These are phyloP conservation scores for Mimas tiliae DNA, from an alignment of 2,888 invertebrate species.

Conservation along the genomic window DNA sequence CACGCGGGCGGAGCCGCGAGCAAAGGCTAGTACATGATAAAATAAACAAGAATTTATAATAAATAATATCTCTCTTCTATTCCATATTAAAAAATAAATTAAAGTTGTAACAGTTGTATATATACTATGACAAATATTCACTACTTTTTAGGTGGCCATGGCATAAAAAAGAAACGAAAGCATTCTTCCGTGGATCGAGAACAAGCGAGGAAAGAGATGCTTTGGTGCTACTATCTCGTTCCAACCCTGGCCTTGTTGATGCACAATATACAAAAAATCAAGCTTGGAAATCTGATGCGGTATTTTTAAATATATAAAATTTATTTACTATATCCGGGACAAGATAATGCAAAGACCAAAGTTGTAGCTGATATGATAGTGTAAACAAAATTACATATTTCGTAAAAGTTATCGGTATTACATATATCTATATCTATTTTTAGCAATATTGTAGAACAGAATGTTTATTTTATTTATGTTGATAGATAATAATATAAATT, in stretches of 20 bases:
- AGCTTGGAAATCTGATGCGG: constrained; percentile 97
- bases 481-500: too few species aligned
- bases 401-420: too few species aligned
- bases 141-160: constrained; percentile 85
- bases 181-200: constrained; percentile 97
- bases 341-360: neutral
- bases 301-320: constrained; percentile 51
- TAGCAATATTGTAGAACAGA: too few species aligned
- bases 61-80: too few species aligned
- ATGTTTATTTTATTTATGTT: too few species aligned
- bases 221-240: constrained; percentile 91
- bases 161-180: constrained; percentile 88
- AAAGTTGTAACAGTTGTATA: neutral
- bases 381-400: neutral
- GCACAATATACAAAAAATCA: constrained; percentile 99
- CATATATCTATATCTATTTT: too few species aligned
- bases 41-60: too few species aligned
- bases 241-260: constrained; percentile 91
- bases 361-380: constrained; percentile 6
- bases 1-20: too few species aligned
- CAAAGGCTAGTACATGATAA: too few species aligned
- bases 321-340: constrained; percentile 8
- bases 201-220: constrained; percentile 96
- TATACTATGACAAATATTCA: neutral
- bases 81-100: too few species aligned